phyloP scores from a whole-genome alignment of 1,140 invertebrate genomes.

The Trypoxylus dichotomus region DNA sequence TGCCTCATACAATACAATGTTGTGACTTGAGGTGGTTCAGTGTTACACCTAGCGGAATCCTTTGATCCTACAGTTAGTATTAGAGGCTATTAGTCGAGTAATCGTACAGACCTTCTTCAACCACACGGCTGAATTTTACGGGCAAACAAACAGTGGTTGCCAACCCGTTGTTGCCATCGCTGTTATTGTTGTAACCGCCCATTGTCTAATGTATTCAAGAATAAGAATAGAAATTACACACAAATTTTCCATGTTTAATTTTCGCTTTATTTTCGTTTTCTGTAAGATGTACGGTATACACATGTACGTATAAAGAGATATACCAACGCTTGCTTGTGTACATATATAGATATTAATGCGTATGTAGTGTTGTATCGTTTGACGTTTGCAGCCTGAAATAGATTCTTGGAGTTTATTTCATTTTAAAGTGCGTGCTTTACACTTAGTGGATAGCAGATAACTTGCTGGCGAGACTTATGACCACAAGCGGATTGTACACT shows the following conservation, averaged over 20 bases:
- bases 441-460: background rate
- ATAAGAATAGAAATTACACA: background rate
- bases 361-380: background rate
- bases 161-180: background rate
- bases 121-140: background rate
- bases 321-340: background rate
- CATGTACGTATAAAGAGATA: background rate
- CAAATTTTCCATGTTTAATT: background rate
- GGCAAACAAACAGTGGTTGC: background rate
- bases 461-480: background rate
- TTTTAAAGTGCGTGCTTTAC: background rate
- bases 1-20: background rate
- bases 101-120: background rate
- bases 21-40: slow-evolving; percentile 1
- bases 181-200: background rate
- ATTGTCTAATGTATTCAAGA: background rate
- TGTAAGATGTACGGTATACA: background rate
- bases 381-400: background rate
- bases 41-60: background rate
- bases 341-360: background rate
- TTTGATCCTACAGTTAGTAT: background rate
- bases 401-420: background rate
- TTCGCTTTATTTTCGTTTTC: background rate
- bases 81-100: background rate
- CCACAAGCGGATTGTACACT: background rate